Conservation (phyloP, 1,140 invertebrate species). For the Leptinotarsa undecemlineata region DNA sequence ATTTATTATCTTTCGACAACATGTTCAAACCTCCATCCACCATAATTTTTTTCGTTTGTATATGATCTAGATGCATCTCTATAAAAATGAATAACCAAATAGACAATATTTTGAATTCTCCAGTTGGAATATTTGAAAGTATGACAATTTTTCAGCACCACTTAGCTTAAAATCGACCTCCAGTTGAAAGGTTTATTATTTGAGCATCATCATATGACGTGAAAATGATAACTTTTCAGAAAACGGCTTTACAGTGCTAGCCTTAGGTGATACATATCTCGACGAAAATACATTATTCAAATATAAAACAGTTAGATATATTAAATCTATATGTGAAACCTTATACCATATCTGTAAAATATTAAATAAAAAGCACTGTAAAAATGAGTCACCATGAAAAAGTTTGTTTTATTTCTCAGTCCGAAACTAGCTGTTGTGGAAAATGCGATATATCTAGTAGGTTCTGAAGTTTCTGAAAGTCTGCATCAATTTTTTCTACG, state of each 20-base stretch:
- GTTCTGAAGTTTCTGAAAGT: too few relatives aligned
- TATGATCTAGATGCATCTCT: background rate
- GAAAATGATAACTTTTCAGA: background rate
- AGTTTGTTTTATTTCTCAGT: background rate
- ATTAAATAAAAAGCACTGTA: background rate
- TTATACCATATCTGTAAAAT: background rate
- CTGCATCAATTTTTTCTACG: too few relatives aligned
- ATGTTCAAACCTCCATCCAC: too few relatives aligned
- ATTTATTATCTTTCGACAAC: too few relatives aligned
- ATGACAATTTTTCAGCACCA: background rate
- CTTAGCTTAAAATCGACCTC: background rate
- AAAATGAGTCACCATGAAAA: background rate
- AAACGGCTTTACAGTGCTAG: background rate
- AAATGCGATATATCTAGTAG: too few relatives aligned
- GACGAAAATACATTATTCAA: background rate
- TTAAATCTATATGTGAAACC: background rate
- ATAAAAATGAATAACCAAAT: background rate
- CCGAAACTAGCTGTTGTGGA: background rate
- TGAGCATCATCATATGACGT: background rate
- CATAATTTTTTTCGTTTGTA: background rate
- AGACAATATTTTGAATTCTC: background rate
- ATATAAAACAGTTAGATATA: background rate
- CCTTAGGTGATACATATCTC: background rate
- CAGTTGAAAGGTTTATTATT: too few relatives aligned
- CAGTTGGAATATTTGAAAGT: background rate